Base-by-base conservation (phyloP, 2,797 vertebrate genomes). In the Typhlichthys eigenmanni region DNA sequence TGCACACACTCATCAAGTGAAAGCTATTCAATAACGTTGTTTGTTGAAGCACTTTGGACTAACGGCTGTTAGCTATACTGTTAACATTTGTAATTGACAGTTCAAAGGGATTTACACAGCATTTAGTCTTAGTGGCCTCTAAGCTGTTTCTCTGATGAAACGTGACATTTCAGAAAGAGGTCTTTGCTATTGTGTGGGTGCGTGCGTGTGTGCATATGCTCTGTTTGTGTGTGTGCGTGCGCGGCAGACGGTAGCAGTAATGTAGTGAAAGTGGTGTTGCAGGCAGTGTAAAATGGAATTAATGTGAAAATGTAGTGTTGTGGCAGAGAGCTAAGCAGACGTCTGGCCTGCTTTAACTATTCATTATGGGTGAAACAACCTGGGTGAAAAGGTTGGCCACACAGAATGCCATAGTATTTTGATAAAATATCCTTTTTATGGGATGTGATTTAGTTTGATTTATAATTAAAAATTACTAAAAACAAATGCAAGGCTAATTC, bases 371-470 rank as follows among this genome's bases (percentile, higher is more conserved):
- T 71, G 55, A 75, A 59, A 57, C 73, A 78, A 68, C 47, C 68
- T 62, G 60, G 55, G 51, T 68, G 71, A 12, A 85, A 86, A 87
- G 78, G 87, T 86, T 81, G 81, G 63, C 16, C 45, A 58, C 68
- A 71, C 48, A 77, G 64, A 51, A 60, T 63, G 62, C 63, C 57
- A 68, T 62, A 59, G 50, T 10, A 45, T 8, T 64, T 58, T 62
- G 74, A 69, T 75, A 53, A 62, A 68, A 56, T 38, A 17, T 60
- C 17, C 14, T 48, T 60, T 60, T 63, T 47, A 58, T 48, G n/a
- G 13, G 4, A n/a, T 55, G 46, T 47, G 46, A 47, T 47, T 47
- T 9, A 7, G 12, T 13, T 13, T 50, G 11, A 13, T 14, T 50
- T 50, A 3, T 5, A 50, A 5, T n/a, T 50, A 2, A 50, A 5